Evolutionary conservation across 1,140 invertebrate genomes (phyloP).

Genomic region (Adelges cooleyi): DNA sequence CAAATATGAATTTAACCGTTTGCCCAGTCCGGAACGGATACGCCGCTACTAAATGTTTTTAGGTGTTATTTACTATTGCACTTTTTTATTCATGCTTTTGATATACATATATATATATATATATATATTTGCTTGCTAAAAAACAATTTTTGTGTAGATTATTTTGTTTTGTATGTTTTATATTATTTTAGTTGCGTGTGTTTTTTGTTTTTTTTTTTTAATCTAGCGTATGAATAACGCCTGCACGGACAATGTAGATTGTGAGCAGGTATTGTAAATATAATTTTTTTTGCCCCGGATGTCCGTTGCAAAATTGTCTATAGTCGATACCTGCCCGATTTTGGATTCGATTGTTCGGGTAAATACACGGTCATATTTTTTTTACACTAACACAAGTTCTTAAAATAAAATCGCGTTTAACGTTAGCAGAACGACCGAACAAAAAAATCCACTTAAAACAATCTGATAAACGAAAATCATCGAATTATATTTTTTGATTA

Average conservation of each 20-base stretch:
- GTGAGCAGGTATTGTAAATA: constrained; percentile 24
- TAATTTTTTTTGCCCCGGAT: constrained; percentile 3
- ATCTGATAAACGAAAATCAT: no score
- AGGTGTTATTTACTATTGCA: no score
- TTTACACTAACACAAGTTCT: background rate
- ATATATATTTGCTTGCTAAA: no score
- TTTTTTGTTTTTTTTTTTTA: constrained; percentile 7
- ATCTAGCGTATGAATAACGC: constrained; percentile 22
- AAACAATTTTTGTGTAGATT: background rate
- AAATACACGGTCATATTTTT: background rate
- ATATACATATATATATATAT: no score
- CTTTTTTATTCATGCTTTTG: no score
- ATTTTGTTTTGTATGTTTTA: background rate
- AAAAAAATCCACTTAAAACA: no score
- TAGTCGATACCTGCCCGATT: background rate
- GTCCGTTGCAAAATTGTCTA: background rate
- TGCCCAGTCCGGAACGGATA: no score
- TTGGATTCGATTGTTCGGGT: constrained; percentile 2
- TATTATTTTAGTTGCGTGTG: constrained; percentile 23
- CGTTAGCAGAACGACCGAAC: no score
- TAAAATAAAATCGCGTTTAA: no score
- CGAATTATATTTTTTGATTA: no score
- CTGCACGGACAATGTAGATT: constrained; percentile 22
- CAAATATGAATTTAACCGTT: no score
- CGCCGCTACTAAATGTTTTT: no score